A percentile compares a stretch with the other conserved stretches of the same genome.
phyloP scores from a whole-genome alignment of 2,888 invertebrate genomes.

The Rhyacophila evoluta region DNA sequence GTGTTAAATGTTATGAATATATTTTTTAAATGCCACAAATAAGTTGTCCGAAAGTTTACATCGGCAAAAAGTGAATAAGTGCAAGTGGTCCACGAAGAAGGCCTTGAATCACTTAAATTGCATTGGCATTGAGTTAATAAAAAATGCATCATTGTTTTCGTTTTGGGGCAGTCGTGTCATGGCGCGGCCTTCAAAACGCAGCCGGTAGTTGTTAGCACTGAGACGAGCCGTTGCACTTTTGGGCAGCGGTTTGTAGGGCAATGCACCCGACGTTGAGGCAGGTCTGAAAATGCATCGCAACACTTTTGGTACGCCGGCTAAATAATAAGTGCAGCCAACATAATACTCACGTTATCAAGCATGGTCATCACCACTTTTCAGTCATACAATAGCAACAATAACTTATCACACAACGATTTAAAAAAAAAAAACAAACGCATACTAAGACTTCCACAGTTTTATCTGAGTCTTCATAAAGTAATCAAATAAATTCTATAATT shows the following conservation, averaged over 20 bases:
- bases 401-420: too few species aligned
- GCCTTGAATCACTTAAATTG: conserved; percentile 11
- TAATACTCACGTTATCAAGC: too few species aligned
- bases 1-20: too few species aligned
- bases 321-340: neutral
- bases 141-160: conserved; percentile 14
- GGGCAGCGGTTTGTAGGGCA: neutral
- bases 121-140: conserved; percentile 17
- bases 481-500: too few species aligned
- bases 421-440: too few species aligned
- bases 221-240: conserved; percentile 18
- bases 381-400: too few species aligned
- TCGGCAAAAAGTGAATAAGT: neutral
- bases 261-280: conserved; percentile 11
- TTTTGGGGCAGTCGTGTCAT: conserved; percentile 14
- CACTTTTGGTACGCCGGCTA: neutral
- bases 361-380: too few species aligned
- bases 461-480: too few species aligned
- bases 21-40: neutral
- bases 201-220: conserved; percentile 22
- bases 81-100: neutral
- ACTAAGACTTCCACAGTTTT: too few species aligned
- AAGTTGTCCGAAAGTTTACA: neutral
- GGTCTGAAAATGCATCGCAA: conserved; percentile 18
- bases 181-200: conserved; percentile 3